Evolutionary conservation across 2,888 invertebrate species (phyloP), one percentile per base, ranked within the genome.

Genomic region (Orchesella flavescens): DNA sequence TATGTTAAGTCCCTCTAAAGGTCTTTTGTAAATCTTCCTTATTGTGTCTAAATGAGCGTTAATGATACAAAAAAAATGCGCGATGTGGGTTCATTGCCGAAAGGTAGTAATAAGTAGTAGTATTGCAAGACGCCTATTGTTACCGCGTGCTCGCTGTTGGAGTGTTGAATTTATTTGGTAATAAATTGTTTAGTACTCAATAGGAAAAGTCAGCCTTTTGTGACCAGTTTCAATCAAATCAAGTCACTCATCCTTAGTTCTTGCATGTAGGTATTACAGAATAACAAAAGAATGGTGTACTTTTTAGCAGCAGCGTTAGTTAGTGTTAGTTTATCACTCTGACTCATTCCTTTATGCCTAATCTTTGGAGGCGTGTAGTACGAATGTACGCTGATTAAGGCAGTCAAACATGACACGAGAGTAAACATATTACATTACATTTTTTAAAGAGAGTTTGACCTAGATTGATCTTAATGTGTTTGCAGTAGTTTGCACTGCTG

Each of bases 401-500:
- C 66, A 66, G 44, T 66, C 66, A 66, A 44, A 66, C 66, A 66
- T 66, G 61, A 61, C 61, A 61, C 10, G 21, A 61, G 24, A 24
- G 24, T 61, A 61, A 61, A 61, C 24, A 61, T 21, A 61, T 24
- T 24, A 61, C 61, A 66, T 66, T 43, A 43, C 66, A 17, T 44
- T 66, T 66, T 66, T 44, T 17, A 66, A 66, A 66, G 66, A 66
- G 44, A 66, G 66, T 66, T 63, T 66, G 66, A 44, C 66, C 66
- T 66, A 66, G 44, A 66, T 66, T 66, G 44, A 43, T 44, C 63
- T n/a, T 34, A 24, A 23, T 63, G 24, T 24, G 13, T 63, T 23
- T 63, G 34, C 34, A 34, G 34, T 34, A 34, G 34, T 34, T 34
- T 34, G 34, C 34, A 34, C 34, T 34, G 34, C 34, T 34, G 34